Percentiles rank a stretch among this genome's conserved stretches.
These are phyloP conservation scores for Diachasmimorpha longicaudata DNA, from an alignment of 1,140 invertebrate species.

Conservation along the genomic window DNA sequence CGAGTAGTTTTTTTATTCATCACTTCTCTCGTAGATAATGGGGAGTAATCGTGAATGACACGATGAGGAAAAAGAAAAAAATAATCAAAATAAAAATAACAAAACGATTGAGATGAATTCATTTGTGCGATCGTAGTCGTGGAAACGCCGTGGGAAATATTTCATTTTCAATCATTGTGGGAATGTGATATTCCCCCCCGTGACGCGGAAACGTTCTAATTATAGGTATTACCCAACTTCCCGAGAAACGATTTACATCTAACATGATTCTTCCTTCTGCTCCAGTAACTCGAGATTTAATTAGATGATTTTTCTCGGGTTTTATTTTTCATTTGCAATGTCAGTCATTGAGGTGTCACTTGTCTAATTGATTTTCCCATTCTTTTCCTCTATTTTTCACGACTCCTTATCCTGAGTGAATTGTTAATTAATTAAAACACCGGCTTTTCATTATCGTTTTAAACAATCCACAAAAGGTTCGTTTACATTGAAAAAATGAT, in stretches of 20 bases:
- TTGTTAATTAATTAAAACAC: no score
- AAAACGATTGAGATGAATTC: background rate
- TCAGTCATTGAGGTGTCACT: background rate
- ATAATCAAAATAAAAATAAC: background rate
- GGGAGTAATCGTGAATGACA: background rate
- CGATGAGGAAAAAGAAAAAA: background rate
- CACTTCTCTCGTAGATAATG: background rate
- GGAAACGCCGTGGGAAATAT: conserved; percentile 17
- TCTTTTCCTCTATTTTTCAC: no score
- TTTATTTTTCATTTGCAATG: background rate
- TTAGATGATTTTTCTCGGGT: background rate
- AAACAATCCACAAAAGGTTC: no score
- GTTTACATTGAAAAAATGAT: no score
- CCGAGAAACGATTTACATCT: conserved; percentile 20
- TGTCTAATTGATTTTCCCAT: background rate
- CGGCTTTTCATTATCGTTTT: no score
- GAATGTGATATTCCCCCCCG: conserved; percentile 15
- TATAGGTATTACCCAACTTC: conserved; percentile 20
- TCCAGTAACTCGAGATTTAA: background rate
- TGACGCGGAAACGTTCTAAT: conserved; percentile 22
- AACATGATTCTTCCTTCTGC: background rate
- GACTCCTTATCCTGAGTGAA: no score
- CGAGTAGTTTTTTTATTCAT: background rate
- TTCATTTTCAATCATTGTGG: conserved; percentile 17
- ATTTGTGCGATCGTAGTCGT: background rate